Percentiles rank a stretch among this genome's conserved stretches.
Evolutionary conservation across 2,113 vertebrate species (phyloP).

Genomic region (Arvicanthis niloticus): DNA sequence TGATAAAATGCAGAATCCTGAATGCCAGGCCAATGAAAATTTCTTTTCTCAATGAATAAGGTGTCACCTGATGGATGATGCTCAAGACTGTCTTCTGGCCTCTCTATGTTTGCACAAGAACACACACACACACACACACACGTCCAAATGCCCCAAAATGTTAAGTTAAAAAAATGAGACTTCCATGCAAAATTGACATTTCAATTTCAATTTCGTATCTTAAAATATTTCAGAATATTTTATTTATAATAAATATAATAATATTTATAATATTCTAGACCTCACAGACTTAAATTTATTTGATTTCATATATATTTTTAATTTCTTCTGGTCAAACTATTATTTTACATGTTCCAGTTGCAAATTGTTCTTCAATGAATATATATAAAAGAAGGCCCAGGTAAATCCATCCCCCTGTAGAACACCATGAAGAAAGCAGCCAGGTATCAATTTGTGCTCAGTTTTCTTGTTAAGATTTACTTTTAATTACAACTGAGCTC

Average conservation of each 20-base stretch:
- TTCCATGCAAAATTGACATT: not conserved
- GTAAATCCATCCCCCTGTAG: not conserved
- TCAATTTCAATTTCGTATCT: not conserved
- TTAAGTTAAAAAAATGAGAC: not conserved
- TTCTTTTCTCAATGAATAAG: not conserved
- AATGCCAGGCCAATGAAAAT: not conserved
- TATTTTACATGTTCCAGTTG: not conserved
- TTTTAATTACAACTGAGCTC: slow-evolving; percentile 70
- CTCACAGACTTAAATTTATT: not conserved
- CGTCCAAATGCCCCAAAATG: not conserved
- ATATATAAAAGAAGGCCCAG: not conserved
- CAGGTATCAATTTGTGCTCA: slow-evolving; percentile 17
- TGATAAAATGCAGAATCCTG: not conserved
- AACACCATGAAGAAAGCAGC: not conserved
- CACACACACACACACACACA: not conserved
- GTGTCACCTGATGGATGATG: not conserved
- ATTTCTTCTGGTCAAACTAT: not conserved
- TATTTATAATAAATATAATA: too few relatives aligned
- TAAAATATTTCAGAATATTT: not conserved
- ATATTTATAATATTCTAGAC: slow-evolving; percentile 4
- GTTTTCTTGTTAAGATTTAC: slow-evolving; percentile 73
- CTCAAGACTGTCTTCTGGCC: not conserved
- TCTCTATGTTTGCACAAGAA: not conserved
- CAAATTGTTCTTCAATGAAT: not conserved
- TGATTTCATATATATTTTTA: not conserved